Evolutionary conservation across 2,888 invertebrate species (phyloP).

Genomic region (Digitonthophagus gazella): DNA sequence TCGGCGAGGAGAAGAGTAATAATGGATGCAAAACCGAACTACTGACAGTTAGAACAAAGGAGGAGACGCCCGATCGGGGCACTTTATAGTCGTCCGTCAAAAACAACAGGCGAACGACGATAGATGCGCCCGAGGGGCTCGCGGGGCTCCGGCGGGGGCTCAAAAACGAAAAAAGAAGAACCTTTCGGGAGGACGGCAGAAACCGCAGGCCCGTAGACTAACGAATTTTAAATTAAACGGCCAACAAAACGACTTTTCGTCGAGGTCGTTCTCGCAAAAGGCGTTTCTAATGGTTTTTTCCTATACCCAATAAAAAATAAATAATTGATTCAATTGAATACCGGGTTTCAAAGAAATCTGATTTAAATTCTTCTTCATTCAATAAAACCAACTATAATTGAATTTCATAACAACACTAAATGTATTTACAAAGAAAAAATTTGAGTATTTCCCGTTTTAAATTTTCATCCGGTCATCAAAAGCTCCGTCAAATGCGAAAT

Average conservation of each 20-base stretch:
- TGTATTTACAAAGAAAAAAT: no score
- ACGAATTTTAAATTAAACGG: constrained; percentile 16
- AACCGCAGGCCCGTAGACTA: constrained; percentile 6
- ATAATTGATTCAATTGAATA: no score
- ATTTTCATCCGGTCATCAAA: neutral
- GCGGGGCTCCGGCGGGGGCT: neutral
- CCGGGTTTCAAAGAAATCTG: no score
- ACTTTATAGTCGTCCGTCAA: constrained; percentile 26
- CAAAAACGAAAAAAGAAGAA: constrained; percentile 1
- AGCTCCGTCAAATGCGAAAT: neutral
- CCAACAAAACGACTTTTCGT: neutral
- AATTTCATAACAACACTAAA: no score
- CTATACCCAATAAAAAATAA: no score
- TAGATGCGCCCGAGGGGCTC: constrained; percentile 9
- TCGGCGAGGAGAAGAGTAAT: constrained; percentile 17
- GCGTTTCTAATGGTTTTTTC: no score
- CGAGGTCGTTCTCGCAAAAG: no score
- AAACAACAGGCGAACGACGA: constrained; percentile 14
- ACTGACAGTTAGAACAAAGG: constrained; percentile 30
- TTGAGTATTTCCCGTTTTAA: neutral
- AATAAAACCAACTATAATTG: no score
- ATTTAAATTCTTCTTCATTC: no score
- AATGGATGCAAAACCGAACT: constrained; percentile 33
- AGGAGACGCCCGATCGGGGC: constrained; percentile 23
- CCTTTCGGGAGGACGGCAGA: neutral